Conservation (phyloP, 2,888 invertebrate genomes). For the Morinoia aosen region DNA sequence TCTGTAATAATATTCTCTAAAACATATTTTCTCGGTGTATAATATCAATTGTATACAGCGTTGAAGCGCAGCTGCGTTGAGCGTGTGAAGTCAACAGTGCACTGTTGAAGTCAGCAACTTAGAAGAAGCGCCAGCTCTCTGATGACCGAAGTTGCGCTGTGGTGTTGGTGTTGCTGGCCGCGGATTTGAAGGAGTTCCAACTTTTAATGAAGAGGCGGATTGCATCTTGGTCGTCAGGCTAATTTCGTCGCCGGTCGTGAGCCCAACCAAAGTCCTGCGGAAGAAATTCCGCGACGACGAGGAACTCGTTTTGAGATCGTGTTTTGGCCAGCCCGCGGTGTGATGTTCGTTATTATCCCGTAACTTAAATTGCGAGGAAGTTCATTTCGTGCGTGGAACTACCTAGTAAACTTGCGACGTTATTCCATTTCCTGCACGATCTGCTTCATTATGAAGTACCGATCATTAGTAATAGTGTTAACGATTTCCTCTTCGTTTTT, state of each 20-base stretch:
- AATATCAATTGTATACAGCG: no score
- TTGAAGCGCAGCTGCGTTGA: background rate
- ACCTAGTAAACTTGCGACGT: background rate
- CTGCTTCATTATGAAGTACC: no score
- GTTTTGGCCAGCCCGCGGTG: background rate
- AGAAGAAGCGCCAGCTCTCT: no score
- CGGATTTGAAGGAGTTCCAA: background rate
- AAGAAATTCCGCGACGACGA: background rate
- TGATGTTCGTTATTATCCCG: background rate
- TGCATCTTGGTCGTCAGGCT: background rate
- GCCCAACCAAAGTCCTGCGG: background rate
- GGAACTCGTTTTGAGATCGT: background rate
- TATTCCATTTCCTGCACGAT: no score
- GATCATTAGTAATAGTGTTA: no score
- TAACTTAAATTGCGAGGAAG: background rate
- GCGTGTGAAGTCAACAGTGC: background rate
- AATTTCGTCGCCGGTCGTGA: background rate
- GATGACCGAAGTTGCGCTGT: background rate
- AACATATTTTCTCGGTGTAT: no score
- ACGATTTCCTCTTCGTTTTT: no score
- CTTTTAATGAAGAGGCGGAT: slow-evolving; percentile 19
- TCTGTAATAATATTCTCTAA: no score
- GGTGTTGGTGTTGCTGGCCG: background rate
- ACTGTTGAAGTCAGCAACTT: background rate
- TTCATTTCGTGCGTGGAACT: background rate